Evolutionary conservation across 1,140 invertebrate genomes (phyloP).

Genomic region (Bombus soroeensis): DNA sequence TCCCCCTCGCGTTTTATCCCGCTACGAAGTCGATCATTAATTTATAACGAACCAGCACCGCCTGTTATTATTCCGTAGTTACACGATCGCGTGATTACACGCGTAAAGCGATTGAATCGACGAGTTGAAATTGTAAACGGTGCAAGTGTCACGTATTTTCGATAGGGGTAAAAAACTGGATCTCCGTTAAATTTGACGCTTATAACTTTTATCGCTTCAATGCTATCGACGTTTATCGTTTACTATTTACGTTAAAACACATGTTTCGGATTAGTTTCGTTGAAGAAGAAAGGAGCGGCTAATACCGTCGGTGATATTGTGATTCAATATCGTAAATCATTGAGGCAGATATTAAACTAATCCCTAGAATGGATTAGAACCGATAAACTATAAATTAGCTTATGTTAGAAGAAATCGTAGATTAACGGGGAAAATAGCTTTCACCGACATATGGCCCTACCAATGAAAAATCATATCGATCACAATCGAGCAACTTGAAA

Average conservation of each 20-base stretch:
- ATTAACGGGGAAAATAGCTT: too few species aligned
- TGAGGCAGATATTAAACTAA: background rate
- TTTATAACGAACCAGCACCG: constrained; percentile 79
- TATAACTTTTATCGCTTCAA: background rate
- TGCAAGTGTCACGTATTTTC: background rate
- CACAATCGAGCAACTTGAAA: background rate
- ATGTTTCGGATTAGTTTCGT: too few species aligned
- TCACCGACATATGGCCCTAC: too few species aligned
- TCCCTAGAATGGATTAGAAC: background rate
- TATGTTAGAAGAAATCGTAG: background rate
- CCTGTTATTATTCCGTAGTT: constrained; percentile 77
- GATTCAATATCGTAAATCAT: background rate
- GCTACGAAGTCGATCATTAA: constrained; percentile 76
- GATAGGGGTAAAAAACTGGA: background rate
- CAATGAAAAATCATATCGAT: background rate
- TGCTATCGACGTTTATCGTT: too few species aligned
- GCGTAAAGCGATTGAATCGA: constrained; percentile 13
- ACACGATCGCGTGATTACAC: constrained; percentile 72
- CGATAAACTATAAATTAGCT: background rate
- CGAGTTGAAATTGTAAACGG: background rate
- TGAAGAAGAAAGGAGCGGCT: too few species aligned
- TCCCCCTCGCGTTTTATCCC: constrained; percentile 8
- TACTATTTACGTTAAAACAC: too few species aligned
- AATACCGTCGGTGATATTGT: too few species aligned
- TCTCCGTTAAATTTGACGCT: background rate